A percentile compares a stretch with the other conserved stretches of the same genome.
These are phyloP conservation scores for Eilema griseolum DNA, from an alignment of 2,888 invertebrate genomes.

Conservation along the genomic window DNA sequence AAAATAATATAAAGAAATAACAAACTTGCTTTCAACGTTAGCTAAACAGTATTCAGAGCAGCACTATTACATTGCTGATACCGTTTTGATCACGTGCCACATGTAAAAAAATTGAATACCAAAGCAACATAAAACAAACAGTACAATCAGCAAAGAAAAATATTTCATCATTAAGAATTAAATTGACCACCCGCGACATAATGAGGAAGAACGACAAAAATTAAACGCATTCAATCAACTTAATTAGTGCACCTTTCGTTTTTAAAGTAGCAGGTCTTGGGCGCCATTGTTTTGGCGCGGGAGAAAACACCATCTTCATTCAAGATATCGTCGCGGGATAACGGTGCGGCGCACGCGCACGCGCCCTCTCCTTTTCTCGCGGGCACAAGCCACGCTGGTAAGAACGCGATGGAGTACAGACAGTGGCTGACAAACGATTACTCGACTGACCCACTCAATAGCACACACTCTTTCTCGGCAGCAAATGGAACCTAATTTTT, in stretches of 20 bases:
- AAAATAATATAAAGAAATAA: conserved; percentile 12
- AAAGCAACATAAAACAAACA: conserved; percentile 32
- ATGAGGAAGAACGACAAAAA: conserved; percentile 55
- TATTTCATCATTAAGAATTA: conserved; percentile 37
- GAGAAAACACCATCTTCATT: conserved; percentile 87
- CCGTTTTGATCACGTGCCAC: conserved; percentile 40
- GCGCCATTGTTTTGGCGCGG: conserved; percentile 84
- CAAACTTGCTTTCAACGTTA: conserved; percentile 23
- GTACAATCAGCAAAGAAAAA: conserved; percentile 31
- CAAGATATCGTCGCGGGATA: conserved; percentile 85
- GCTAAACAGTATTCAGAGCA: conserved; percentile 27
- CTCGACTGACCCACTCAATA: conserved; percentile 87
- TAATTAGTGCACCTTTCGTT: conserved; percentile 78
- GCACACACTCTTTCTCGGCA: conserved; percentile 87
- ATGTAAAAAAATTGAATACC: conserved; percentile 25
- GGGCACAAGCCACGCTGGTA: neutral
- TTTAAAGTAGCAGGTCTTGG: conserved; percentile 76
- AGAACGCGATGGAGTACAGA: conserved; percentile 67
- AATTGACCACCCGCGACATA: conserved; percentile 48
- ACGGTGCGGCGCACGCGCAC: conserved; percentile 82
- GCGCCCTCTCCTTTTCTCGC: conserved; percentile 56
- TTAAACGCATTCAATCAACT: conserved; percentile 67
- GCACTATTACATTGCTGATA: conserved; percentile 32
- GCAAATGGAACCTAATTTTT: conserved; percentile 86
- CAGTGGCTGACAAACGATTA: conserved; percentile 81